Conservation (phyloP, 2,888 invertebrate species). For the Drosophila mettleri region DNA sequence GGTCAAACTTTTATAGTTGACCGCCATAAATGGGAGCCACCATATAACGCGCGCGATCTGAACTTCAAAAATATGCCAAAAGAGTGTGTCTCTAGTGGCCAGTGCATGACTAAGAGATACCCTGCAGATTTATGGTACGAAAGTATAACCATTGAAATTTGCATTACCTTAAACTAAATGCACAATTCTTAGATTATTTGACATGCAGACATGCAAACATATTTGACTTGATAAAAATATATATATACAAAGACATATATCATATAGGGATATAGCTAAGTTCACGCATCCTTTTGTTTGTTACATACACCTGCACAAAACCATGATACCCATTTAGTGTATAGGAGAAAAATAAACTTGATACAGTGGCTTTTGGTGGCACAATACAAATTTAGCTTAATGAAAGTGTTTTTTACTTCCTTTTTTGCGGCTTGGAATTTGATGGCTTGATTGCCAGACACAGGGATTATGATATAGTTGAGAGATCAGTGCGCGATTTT, state of each 20-base stretch:
- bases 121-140: too few relatives aligned
- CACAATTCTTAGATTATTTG: too few relatives aligned
- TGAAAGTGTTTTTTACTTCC: constrained; percentile 72
- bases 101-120: neutral
- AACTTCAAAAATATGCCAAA: constrained; percentile 7
- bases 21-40: constrained; percentile 60
- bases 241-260: too few relatives aligned
- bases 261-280: too few relatives aligned
- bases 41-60: constrained; percentile 44
- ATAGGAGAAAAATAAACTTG: neutral
- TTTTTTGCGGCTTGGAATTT: constrained; percentile 31
- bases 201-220: too few relatives aligned
- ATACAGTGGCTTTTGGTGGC: constrained; percentile 48
- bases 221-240: too few relatives aligned
- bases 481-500: constrained; percentile 42
- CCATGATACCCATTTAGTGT: neutral
- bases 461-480: constrained; percentile 69
- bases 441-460: constrained; percentile 73
- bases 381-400: constrained; percentile 79
- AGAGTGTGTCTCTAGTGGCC: neutral
- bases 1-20: constrained; percentile 77
- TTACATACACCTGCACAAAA: neutral
- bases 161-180: too few relatives aligned
- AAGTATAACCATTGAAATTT: too few relatives aligned
- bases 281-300: too few relatives aligned